Base-by-base conservation (phyloP, 2,888 invertebrate genomes). In the Caenorhabditis macrosperma region DNA sequence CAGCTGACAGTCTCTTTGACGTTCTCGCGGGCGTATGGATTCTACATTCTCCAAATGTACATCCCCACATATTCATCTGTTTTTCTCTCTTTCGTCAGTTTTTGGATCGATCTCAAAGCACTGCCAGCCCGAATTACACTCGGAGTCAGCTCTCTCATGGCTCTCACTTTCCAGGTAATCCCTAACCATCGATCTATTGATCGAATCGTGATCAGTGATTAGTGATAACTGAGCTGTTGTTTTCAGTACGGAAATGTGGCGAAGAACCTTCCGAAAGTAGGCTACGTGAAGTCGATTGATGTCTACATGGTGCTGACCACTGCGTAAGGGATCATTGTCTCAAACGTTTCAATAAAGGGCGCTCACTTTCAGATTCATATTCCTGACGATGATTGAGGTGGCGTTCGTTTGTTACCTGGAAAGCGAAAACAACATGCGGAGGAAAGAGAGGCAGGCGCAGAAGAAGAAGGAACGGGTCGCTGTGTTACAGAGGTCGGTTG, bases 11-110 rank as follows among this genome's bases (percentile, higher is more conserved):
- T 90, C 0, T 84, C 86, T 17, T 69, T 90, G 54, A 88, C 87
- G 7, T 86, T 90, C 52, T 88, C 88, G 9, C 80, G 90, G n/a
- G 85, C 88, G 10, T 87, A 87, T 67, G 88, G 88, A 7, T 88
- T 89, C 59, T 89, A 90, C 75, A 83, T 90, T 28, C 82, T 90
- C 12, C 88, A 89, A 68, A 87, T 89, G 87, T 89, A 89, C 71
- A 81, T 88, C 71, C 89, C 89, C 0, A 89, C 88, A 0, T 89
- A 88, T 52, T 86, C 88, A 1, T 85, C 85, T 12, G 88, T 88
- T 9, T 83, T 86, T 38, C 80, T 89, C 7, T 85, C 87, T 6
- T 89, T 88, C 54, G 88, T 89, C 28, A 86, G 86, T 17, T 89
- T 89, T 54, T 89, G 89, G 89, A 88, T 88, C 61, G 88, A 88